Base-by-base conservation (phyloP, 1,140 invertebrate species). In the Vanessa atalanta region DNA sequence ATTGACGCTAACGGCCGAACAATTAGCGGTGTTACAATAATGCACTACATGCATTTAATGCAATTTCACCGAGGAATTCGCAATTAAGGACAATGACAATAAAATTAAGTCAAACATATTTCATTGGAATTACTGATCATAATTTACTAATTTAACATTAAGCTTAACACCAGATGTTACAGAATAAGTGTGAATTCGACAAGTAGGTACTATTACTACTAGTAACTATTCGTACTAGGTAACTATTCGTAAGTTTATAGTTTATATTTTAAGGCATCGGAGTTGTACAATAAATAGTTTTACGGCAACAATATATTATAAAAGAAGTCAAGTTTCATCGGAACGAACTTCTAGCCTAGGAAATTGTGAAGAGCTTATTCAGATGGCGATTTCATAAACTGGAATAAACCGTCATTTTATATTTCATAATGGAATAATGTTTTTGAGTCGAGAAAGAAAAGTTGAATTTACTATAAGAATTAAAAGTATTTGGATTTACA, bases 21-120 rank as follows among this genome's bases (percentile, higher is more conserved):
- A 75, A 75, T 75, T 75, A 75, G 47, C 51, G 12, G 26, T 47
- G 64, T 57, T 67, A 75, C 68, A 75, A 75, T 71, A 71, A 75
- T 65, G 51, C 43, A 61, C 53, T 67, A 43, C 50, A 70, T 64
- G 66, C 65, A 61, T 57, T 63, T 37, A 67, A n/a, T 71, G 61
- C 26, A 61, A 71, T 63, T 64, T 71, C 16, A 26, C 47, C 48
- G 43, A 48, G 47, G 15, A 60, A 60, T 51, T 69, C 20, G 26
- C 57, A 61, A 61, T 61, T 61, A 43, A 23, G 57, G 26, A 61
- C 57, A 37, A 37, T 37, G 14, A 61, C 57, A n/a, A 61, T 61
- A 31, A 31, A 61, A 61, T 31, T 61, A 6, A 57, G 53, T 37
- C 57, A 23, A 57, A 26, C 20, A 6, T 26, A 12, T 57, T 51